Percentiles rank a stretch among this genome's conserved stretches.
phyloP scores from a whole-genome alignment of 2,888 invertebrate species.

The Trileptium ribeirensis region DNA sequence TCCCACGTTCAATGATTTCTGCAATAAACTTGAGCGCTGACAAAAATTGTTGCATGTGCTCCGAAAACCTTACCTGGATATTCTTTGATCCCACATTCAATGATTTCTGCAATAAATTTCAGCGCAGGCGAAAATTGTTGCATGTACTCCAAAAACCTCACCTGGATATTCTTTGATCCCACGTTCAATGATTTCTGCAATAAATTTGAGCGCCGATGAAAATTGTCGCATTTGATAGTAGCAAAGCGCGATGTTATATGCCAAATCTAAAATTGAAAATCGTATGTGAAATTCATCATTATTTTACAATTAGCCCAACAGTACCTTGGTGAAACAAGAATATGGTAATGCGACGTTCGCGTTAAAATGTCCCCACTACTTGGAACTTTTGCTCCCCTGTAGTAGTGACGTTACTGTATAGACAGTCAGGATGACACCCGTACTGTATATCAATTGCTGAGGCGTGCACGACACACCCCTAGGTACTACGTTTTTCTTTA shows the following conservation, averaged over 20 bases:
- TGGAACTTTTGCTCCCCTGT: too few species aligned
- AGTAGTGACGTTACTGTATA: too few species aligned
- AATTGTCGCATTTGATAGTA: slow-evolving; percentile 89
- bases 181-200: slow-evolving; percentile 86
- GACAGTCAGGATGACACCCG: too few species aligned
- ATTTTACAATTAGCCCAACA: too few species aligned
- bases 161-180: slow-evolving; percentile 88
- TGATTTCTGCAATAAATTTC: slow-evolving; percentile 87
- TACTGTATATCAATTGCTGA: too few species aligned
- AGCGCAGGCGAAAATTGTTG: slow-evolving; percentile 85
- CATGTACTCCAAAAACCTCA: too few species aligned
- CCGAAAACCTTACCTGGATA: slow-evolving; percentile 79
- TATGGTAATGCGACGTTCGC: too few species aligned
- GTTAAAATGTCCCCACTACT: too few species aligned
- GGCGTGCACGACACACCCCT: too few species aligned
- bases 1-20: slow-evolving; percentile 89
- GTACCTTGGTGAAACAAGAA: too few species aligned
- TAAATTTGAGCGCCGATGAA: slow-evolving; percentile 79
- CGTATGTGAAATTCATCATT: too few species aligned
- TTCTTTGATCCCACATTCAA: slow-evolving; percentile 87
- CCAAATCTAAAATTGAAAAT: slow-evolving; percentile 67
- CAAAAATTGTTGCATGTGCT: slow-evolving; percentile 83
- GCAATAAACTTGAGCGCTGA: slow-evolving; percentile 82
- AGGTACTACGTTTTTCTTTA: too few species aligned
- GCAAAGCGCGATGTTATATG: slow-evolving; percentile 89